Base-by-base conservation (phyloP, 1,140 invertebrate genomes). In the Eciton burchellii region DNA sequence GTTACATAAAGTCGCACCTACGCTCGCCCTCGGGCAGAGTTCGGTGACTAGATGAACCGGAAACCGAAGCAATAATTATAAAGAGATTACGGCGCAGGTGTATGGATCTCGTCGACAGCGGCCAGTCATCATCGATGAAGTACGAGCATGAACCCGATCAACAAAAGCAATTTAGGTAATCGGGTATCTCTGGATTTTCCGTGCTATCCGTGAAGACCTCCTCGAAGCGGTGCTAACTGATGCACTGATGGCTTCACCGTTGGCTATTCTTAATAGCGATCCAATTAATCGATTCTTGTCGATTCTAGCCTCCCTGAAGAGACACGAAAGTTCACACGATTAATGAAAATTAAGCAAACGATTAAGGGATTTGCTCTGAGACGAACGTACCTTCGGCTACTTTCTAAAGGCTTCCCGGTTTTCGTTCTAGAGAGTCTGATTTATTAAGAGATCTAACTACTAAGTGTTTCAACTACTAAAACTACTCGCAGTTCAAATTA, bases 1-100 rank as follows among this genome's bases (percentile, higher is more conserved):
- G 97, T 81, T 98, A 98, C 93, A 98, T 98, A 91, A 96, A 97
- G 89, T 98, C 97, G 73, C 97, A 98, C 94, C 95, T 98, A 89
- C 95, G 97, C 65, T 98, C 97, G 89, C 97, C 97, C 54, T 98
- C 97, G 8, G 97, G 97, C 85, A 95, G 97, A 91, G 97, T 97
- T 90, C 95, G 97, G 95, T 98, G 96, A 97, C 96, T 90, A 89
- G 41, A 71, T 60, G 19, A 57, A 41, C 24, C 14, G 9, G 49
- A n/a, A 29, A 81, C 29, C 16, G 9, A 41, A 86, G 54, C 24
- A 73, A 63, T 45, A 81, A 82, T 56, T 35, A n/a, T n/a, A n/a
- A n/a, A 24, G 21, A 47, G 43, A 52, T 24, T 29, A 26, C 71
- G 56, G 45, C 19, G 24, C 6, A 24, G 14, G 19, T 52, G 43